Conservation (phyloP, 2,113 vertebrate species). For the Nesogale talazaci region DNA sequence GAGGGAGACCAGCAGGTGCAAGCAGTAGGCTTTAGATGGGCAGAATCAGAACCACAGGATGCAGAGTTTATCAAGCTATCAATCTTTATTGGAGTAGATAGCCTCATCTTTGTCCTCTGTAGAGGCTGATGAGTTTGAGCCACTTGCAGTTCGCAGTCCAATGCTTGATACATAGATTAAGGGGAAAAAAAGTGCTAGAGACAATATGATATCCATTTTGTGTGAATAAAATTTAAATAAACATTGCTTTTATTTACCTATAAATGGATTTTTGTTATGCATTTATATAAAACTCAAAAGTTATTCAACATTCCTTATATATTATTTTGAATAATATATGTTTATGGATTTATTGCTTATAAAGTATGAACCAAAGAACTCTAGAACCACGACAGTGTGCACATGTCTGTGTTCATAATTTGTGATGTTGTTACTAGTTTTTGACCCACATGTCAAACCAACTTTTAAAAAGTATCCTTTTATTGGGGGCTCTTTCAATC, state of each 20-base stretch:
- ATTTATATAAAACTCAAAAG: neutral
- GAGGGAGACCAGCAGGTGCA: too few species aligned
- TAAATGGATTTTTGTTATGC: neutral
- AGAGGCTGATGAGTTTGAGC: too few species aligned
- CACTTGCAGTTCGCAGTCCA: too few species aligned
- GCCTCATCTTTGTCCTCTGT: too few species aligned
- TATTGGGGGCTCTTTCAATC: too few species aligned
- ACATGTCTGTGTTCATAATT: neutral
- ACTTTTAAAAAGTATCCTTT: too few species aligned
- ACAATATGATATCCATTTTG: neutral
- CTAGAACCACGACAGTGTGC: neutral
- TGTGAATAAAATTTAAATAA: neutral
- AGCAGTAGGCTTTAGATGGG: too few species aligned
- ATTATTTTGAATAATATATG: too few species aligned
- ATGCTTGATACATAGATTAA: too few species aligned
- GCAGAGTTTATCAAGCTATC: too few species aligned
- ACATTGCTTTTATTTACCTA: neutral
- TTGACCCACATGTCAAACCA: slow-evolving; percentile 46
- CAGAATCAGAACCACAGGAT: too few species aligned
- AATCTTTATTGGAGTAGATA: too few species aligned
- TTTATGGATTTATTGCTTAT: neutral
- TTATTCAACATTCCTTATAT: neutral
- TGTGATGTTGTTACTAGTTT: neutral
- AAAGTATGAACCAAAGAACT: neutral
- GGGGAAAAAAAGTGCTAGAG: neutral